A percentile compares a stretch with the other conserved stretches of the same genome.
phyloP scores from a whole-genome alignment of 1,140 invertebrate genomes.

The Bombus pascuorum region DNA sequence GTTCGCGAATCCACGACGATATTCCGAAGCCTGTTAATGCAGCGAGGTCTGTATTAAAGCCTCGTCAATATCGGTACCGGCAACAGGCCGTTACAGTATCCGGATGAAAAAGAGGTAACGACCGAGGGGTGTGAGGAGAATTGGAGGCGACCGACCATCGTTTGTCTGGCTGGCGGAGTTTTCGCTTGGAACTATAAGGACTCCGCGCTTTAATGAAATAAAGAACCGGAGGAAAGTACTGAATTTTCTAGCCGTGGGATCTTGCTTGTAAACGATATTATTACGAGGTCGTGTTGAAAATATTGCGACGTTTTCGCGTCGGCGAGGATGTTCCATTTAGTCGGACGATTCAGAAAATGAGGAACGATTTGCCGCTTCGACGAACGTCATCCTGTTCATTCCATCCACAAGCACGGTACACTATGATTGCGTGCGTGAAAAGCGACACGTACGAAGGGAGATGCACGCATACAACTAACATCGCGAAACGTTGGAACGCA shows the following conservation, averaged over 20 bases:
- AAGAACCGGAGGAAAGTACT: slow-evolving; percentile 33
- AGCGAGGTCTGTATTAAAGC: slow-evolving; percentile 24
- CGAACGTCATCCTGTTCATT: not conserved
- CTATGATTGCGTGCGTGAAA: slow-evolving; percentile 2
- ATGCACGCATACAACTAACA: too few species aligned
- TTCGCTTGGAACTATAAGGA: slow-evolving; percentile 35
- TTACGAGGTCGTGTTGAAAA: slow-evolving; percentile 49
- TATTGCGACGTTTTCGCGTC: slow-evolving; percentile 32
- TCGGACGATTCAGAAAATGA: slow-evolving; percentile 28
- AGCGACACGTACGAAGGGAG: slow-evolving; percentile 6
- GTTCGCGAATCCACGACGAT: not conserved
- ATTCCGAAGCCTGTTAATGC: slow-evolving; percentile 26
- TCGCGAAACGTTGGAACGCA: not conserved
- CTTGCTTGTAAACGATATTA: slow-evolving; percentile 56
- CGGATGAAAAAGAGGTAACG: slow-evolving; percentile 28
- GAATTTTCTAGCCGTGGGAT: slow-evolving; percentile 6
- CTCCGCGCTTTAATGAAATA: slow-evolving; percentile 47
- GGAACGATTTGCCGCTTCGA: slow-evolving; percentile 28
- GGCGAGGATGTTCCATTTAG: slow-evolving; percentile 41
- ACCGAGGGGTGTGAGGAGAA: slow-evolving; percentile 4
- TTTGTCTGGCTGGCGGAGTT: slow-evolving; percentile 29
- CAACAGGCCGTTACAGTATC: slow-evolving; percentile 24
- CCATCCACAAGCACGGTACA: not conserved
- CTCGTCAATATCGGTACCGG: slow-evolving; percentile 28
- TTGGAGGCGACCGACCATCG: slow-evolving; percentile 29